Conservation (phyloP, 1,140 invertebrate genomes). For the Homarus americanus region DNA sequence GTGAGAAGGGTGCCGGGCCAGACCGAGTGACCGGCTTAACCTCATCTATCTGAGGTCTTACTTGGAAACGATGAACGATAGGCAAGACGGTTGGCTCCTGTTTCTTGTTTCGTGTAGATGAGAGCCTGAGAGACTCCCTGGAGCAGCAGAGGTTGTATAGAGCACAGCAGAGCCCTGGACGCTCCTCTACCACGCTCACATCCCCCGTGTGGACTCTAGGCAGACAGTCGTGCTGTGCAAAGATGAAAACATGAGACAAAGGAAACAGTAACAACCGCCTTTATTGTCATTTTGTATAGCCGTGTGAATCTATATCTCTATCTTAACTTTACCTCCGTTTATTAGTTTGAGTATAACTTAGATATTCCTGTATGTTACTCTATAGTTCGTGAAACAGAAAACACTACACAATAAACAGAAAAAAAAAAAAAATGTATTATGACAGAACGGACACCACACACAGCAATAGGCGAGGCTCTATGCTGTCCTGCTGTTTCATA, state of each 20-base stretch:
- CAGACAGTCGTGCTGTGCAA: slow-evolving; percentile 59
- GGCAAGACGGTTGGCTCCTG: slow-evolving; percentile 11
- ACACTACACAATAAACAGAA: too few species aligned
- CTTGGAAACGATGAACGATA: slow-evolving; percentile 51
- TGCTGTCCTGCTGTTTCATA: too few species aligned
- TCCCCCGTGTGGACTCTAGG: slow-evolving; percentile 56
- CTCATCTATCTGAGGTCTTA: not conserved
- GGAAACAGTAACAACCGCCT: too few species aligned
- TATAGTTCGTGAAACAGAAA: too few species aligned
- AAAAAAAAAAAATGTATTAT: too few species aligned
- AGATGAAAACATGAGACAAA: not conserved
- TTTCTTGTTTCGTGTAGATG: slow-evolving; percentile 1
- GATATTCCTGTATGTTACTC: too few species aligned
- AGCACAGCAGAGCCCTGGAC: slow-evolving; percentile 61
- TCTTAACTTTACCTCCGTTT: too few species aligned
- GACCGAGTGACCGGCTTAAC: not conserved
- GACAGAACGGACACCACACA: too few species aligned
- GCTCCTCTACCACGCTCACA: slow-evolving; percentile 61
- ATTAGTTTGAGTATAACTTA: too few species aligned
- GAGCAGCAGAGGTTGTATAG: slow-evolving; percentile 65
- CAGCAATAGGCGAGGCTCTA: too few species aligned
- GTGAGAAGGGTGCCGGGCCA: not conserved
- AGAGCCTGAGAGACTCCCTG: slow-evolving; percentile 54
- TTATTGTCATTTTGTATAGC: too few species aligned
- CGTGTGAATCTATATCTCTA: too few species aligned